These are phyloP conservation scores for Xerus rutilus DNA, from an alignment of 2,797 vertebrate species.

Conservation along the genomic window DNA sequence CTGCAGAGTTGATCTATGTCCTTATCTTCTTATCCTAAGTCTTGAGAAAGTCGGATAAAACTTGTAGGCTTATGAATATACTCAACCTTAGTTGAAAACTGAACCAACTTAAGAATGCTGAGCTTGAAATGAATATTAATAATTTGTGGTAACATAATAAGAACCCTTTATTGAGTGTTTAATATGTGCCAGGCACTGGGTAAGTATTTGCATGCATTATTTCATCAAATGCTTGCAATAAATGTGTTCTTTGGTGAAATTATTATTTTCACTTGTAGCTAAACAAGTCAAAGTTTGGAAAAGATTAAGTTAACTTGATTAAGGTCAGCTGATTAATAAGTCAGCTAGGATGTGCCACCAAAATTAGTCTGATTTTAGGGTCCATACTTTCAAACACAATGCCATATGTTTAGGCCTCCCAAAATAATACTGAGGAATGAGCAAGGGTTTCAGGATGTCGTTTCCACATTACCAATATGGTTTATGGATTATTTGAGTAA, in stretches of 20 bases:
- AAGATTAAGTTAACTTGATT: neutral
- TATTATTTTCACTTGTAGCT: neutral
- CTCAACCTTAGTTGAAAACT: conserved; percentile 19
- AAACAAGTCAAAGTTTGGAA: conserved; percentile 13
- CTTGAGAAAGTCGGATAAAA: neutral
- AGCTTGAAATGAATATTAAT: conserved; percentile 47
- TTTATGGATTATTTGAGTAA: neutral
- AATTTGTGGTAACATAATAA: conserved; percentile 36
- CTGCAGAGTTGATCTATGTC: neutral
- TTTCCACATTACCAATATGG: neutral
- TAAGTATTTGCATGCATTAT: neutral
- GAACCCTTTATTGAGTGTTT: neutral
- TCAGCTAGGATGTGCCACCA: neutral
- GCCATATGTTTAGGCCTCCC: neutral
- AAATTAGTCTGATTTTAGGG: neutral
- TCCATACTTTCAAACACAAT: neutral
- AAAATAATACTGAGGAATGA: neutral
- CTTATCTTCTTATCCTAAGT: neutral
- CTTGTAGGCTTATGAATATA: neutral
- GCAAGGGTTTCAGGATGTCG: neutral
- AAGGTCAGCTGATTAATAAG: neutral
- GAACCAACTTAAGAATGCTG: neutral
- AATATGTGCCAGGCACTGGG: neutral
- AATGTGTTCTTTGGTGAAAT: neutral
- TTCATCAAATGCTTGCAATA: neutral